phyloP scores from a whole-genome alignment of 2,113 vertebrate genomes.

The Rhinichthys klamathensis region DNA sequence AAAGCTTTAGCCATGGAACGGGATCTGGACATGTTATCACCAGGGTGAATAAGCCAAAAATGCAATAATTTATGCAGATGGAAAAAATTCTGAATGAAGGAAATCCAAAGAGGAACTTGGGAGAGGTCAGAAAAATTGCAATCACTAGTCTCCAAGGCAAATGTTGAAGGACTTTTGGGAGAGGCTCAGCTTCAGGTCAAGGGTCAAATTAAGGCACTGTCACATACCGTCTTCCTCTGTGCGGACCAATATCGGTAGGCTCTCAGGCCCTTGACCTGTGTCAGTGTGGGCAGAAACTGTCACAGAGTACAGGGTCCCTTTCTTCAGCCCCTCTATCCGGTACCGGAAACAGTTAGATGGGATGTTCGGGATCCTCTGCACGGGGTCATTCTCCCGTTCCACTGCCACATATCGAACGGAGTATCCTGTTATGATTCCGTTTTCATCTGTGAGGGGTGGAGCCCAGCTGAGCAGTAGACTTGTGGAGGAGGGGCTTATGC shows the following conservation, averaged over 20 bases:
- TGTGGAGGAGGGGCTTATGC: conserved; percentile 94
- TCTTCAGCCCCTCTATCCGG: conserved; percentile 92
- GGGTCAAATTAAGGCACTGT: background rate
- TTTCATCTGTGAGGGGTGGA: conserved; percentile 88
- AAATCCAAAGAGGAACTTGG: conserved; percentile 7
- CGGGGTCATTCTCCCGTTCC: conserved; percentile 84
- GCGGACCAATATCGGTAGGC: conserved; percentile 91
- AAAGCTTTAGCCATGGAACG: background rate
- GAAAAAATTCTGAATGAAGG: background rate
- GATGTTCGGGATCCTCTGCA: conserved; percentile 84
- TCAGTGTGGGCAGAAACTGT: conserved; percentile 90
- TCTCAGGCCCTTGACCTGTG: conserved; percentile 92
- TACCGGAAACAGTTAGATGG: conserved; percentile 84
- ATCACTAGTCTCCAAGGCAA: background rate
- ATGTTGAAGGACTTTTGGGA: background rate
- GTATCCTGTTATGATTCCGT: conserved; percentile 89
- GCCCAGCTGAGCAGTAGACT: conserved; percentile 98
- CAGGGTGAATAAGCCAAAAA: background rate
- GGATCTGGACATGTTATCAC: background rate
- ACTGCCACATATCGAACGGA: conserved; percentile 87
- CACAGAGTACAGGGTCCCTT: conserved; percentile 96
- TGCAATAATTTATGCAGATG: background rate
- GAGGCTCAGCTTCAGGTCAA: conserved; percentile 3
- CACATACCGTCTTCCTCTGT: conserved; percentile 97
- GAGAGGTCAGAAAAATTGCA: background rate